A percentile compares a stretch with the other conserved stretches of the same genome.
Conservation (phyloP, 1,140 invertebrate genomes). For the Drosophila obscura region DNA sequence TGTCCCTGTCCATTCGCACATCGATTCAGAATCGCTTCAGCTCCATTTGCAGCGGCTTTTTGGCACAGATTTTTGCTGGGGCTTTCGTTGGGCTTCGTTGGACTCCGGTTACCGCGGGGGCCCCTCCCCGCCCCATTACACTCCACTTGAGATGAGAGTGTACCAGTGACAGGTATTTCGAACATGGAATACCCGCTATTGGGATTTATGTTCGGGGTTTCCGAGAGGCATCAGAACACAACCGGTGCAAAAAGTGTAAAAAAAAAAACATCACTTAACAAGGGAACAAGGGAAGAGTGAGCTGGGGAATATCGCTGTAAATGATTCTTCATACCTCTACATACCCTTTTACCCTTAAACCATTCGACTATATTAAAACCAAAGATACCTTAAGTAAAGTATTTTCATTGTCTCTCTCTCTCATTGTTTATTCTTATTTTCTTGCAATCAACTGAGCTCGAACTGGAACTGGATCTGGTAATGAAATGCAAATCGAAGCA, state of each 20-base stretch:
- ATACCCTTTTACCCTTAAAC: background rate
- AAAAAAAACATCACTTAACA: constrained; percentile 1
- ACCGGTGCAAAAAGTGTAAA: background rate
- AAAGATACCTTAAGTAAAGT: too few relatives aligned
- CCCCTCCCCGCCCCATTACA: too few relatives aligned
- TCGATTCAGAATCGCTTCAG: constrained; percentile 62
- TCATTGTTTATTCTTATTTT: constrained; percentile 17
- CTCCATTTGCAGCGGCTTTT: constrained; percentile 76
- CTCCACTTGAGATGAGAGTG: too few relatives aligned
- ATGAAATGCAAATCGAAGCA: constrained; percentile 73
- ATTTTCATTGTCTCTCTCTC: too few relatives aligned
- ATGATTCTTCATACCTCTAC: too few relatives aligned
- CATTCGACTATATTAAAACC: background rate
- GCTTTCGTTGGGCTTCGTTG: constrained; percentile 48
- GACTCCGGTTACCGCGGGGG: constrained; percentile 28
- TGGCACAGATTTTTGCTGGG: constrained; percentile 68
- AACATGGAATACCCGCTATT: background rate
- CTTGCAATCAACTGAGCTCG: constrained; percentile 40
- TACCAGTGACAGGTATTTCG: too few relatives aligned
- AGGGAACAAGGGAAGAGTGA: too few relatives aligned
- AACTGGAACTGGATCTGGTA: constrained; percentile 13
- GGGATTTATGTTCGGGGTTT: constrained; percentile 1
- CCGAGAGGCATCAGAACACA: background rate
- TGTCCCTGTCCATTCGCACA: constrained; percentile 42
- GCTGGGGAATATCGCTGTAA: too few relatives aligned